phyloP scores from a whole-genome alignment of 2,797 vertebrate species.

The Myiothlypis coronata region DNA sequence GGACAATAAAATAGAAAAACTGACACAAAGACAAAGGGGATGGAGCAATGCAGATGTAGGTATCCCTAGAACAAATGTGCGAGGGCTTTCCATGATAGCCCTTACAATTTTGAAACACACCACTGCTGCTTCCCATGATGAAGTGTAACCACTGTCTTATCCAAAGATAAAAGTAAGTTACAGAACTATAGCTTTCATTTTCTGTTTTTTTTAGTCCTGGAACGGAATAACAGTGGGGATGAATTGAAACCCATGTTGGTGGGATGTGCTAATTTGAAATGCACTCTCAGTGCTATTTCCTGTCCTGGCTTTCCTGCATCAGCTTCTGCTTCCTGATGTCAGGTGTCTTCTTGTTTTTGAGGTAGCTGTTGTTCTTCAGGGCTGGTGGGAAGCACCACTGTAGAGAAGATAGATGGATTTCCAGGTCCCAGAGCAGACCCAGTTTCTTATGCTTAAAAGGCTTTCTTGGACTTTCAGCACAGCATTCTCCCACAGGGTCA shows the following conservation, averaged over 20 bases:
- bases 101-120: background rate
- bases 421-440: background rate
- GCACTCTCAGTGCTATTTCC: background rate
- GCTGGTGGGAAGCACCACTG: background rate
- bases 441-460: background rate
- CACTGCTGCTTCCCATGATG: background rate
- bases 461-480: background rate
- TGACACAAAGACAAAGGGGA: background rate
- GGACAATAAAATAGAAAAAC: background rate
- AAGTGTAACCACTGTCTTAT: background rate
- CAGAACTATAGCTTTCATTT: background rate
- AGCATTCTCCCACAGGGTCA: background rate
- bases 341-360: background rate
- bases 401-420: background rate
- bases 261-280: background rate
- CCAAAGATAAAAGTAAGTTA: background rate
- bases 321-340: background rate
- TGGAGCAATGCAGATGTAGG: background rate
- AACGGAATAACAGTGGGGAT: background rate
- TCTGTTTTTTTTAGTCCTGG: background rate
- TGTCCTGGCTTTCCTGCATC: background rate
- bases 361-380: background rate
- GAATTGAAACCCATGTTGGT: background rate
- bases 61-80: background rate
- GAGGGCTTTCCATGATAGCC: background rate